Evolutionary conservation across 2,888 invertebrate species (phyloP), one percentile per base, ranked within the genome.

Genomic region (Pterostichus niger): DNA sequence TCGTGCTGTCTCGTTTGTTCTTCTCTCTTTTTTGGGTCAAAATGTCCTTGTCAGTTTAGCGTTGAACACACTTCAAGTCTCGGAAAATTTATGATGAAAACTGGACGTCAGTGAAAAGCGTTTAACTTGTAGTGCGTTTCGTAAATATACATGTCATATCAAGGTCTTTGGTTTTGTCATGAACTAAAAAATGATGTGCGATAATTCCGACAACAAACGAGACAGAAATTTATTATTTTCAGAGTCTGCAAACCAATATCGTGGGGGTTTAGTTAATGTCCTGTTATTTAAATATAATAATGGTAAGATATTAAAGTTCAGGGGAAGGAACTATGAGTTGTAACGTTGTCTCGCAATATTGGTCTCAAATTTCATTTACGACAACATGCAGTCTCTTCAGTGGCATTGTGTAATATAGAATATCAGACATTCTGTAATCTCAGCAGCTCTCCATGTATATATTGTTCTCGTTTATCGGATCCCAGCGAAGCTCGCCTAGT

Each of bases 21-120:
- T 84, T 10, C 17, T 33, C 59, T 75, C 52, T 61, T 56, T 78
- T 84, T 84, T 61, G 56, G 82, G 82, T 82, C 49, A 84, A 83
- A 84, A 83, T 84, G 75, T 59, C 59, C 61, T 59, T 82, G 82
- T 82, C 75, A 82, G 40, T 81, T 81, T 81, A 73, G 56, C 73
- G 52, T 15, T 54, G 44, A 71, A 81, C 82, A 82, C 73, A 35
- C 73, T 81, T 71, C 71, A 56, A 71, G 56, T 56, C 35, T 35
- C 15, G 46, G 80, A 35, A 71, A 71, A 80, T 80, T 80, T 80
- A 80, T 80, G 68, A 68, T 68, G 52, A 54, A 68, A 80, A 80
- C 73, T 78, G 78, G 78, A 78, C 78, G 78, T 61, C 78, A 78
- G 54, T 77, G 77, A 61, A 78, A 61, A 78, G 52, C 75, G 54